Conservation (phyloP, 1,140 invertebrate species). For the Drosophila nannoptera region DNA sequence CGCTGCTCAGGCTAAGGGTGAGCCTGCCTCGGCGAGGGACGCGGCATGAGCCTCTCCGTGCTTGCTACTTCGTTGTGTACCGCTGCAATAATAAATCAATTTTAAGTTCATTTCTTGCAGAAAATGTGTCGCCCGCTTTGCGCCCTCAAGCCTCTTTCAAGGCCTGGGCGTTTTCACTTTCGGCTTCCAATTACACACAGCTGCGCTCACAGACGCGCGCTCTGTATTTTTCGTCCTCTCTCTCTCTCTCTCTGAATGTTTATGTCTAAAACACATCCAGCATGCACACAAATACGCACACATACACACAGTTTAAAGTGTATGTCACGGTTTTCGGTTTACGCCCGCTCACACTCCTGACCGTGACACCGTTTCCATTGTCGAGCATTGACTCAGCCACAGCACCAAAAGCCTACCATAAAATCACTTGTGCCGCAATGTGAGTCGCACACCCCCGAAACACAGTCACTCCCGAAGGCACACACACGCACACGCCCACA, state of each 20-base stretch:
- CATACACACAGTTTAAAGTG: conserved; percentile 50
- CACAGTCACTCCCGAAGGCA: background rate
- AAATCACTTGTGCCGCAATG: conserved; percentile 27
- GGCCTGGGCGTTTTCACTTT: conserved; percentile 73
- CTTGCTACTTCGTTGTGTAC: background rate
- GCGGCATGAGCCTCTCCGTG: background rate
- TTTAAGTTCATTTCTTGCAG: conserved; percentile 52
- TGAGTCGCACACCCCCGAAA: background rate
- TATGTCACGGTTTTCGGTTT: conserved; percentile 44
- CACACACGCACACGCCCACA: conserved; percentile 5
- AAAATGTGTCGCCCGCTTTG: conserved; percentile 37
- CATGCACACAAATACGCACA: conserved; percentile 5
- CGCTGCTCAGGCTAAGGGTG: background rate
- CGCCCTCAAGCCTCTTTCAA: conserved; percentile 52
- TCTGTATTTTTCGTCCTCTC: conserved; percentile 2
- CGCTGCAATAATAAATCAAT: conserved; percentile 61
- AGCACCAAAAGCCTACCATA: conserved; percentile 22
- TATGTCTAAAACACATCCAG: conserved; percentile 15
- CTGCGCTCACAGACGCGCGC: conserved; percentile 18
- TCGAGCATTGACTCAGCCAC: conserved; percentile 37
- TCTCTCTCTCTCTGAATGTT: conserved; percentile 15
- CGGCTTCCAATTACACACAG: conserved; percentile 68
- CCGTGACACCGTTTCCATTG: conserved; percentile 75
- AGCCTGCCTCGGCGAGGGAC: background rate
- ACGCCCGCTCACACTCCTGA: conserved; percentile 61